Conservation (phyloP, 2,113 vertebrate genomes). For the Otolemur garnettii region DNA sequence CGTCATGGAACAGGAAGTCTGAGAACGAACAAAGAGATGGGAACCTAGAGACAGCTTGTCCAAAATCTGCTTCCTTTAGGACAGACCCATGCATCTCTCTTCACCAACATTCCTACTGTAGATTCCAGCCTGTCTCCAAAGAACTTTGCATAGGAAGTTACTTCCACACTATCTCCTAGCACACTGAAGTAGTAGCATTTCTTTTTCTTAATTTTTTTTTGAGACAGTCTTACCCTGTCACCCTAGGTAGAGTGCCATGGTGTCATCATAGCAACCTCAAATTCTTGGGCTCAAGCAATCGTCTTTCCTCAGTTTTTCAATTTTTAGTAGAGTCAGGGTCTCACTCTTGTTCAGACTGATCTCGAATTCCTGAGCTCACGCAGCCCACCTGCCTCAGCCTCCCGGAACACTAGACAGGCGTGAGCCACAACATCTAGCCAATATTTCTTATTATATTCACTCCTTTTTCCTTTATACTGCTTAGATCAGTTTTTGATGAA, state of each 20-base stretch:
- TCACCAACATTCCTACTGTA: fast-evolving
- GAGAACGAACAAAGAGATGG: neutral
- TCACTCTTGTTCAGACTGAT: no score
- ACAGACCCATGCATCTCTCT: fast-evolving
- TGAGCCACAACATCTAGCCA: no score
- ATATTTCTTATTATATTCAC: neutral
- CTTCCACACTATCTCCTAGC: neutral
- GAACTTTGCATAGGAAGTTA: neutral
- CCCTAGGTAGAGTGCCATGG: no score
- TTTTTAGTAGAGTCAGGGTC: no score
- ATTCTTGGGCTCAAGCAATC: no score
- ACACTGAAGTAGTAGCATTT: neutral
- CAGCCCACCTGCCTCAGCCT: no score
- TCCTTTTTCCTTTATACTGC: neutral
- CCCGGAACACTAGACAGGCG: no score
- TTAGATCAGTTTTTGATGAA: neutral
- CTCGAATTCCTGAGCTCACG: no score
- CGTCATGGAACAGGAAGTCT: neutral
- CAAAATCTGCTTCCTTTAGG: neutral
- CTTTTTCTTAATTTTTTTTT: neutral
- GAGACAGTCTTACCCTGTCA: no score
- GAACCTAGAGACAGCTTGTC: neutral
- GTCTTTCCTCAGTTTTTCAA: no score
- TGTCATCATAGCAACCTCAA: no score
- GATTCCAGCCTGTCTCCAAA: neutral